phyloP scores from a whole-genome alignment of 2,113 vertebrate genomes.

The Melanotaenia duboulayi region DNA sequence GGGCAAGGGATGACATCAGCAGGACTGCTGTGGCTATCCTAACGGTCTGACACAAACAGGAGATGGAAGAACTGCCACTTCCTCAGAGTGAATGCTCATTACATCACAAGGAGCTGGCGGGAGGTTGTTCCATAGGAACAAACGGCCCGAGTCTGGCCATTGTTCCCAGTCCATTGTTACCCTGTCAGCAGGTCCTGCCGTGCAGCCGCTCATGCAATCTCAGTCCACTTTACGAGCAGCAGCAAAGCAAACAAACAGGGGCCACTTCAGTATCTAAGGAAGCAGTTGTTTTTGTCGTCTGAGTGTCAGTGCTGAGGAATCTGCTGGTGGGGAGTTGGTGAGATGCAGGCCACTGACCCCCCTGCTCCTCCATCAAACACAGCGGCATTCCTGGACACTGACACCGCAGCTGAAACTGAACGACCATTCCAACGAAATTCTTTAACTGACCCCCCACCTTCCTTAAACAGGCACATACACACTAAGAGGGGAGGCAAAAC shows the following conservation, averaged over 20 bases:
- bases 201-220: slow-evolving; percentile 34
- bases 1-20: slow-evolving; percentile 68
- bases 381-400: slow-evolving; percentile 69
- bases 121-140: slow-evolving; percentile 59
- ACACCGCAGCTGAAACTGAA: slow-evolving; percentile 51
- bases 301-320: slow-evolving; percentile 67
- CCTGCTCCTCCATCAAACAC: slow-evolving; percentile 31
- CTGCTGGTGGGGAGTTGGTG: slow-evolving; percentile 36
- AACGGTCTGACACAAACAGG: slow-evolving; percentile 75
- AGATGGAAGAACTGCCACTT: slow-evolving; percentile 74
- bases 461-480: slow-evolving; percentile 5
- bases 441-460: slow-evolving; percentile 8
- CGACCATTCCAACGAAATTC: slow-evolving; percentile 46
- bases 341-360: slow-evolving; percentile 23
- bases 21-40: slow-evolving; percentile 37
- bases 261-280: slow-evolving; percentile 74
- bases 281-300: slow-evolving; percentile 74
- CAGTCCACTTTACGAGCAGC: slow-evolving; percentile 69
- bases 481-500: slow-evolving; percentile 27
- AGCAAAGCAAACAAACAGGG: slow-evolving; percentile 76
- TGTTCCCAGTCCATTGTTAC: slow-evolving; percentile 71
- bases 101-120: slow-evolving; percentile 67
- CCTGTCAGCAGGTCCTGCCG: slow-evolving; percentile 62
- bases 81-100: slow-evolving; percentile 58
- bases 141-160: slow-evolving; percentile 45